Percentiles rank a stretch among this genome's conserved stretches.
phyloP scores from a whole-genome alignment of 1,140 invertebrate genomes.

The Zaprionus ghesquierei region DNA sequence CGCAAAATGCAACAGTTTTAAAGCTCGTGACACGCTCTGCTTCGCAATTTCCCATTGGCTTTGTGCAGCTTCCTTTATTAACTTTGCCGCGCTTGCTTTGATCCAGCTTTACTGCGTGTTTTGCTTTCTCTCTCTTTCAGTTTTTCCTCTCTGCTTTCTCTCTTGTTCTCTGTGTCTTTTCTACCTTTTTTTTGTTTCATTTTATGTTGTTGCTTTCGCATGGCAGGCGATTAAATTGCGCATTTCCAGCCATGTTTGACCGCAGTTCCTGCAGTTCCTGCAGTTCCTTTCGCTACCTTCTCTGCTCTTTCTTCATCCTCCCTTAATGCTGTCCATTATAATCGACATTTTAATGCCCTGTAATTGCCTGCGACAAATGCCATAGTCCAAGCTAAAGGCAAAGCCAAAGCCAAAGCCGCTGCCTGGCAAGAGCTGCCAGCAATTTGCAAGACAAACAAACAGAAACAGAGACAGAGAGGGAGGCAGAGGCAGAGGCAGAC shows the following conservation, averaged over 20 bases:
- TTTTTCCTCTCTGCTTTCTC: background rate
- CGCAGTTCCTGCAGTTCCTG: background rate
- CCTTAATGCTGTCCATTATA: constrained; percentile 20
- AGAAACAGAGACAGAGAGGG: constrained; percentile 9
- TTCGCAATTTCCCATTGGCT: constrained; percentile 29
- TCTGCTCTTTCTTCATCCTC: no score
- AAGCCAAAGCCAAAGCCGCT: background rate
- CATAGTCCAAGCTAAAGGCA: constrained; percentile 1
- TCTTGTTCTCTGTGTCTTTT: background rate
- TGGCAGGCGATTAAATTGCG: constrained; percentile 31
- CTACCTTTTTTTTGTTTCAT: background rate
- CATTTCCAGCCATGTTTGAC: constrained; percentile 35
- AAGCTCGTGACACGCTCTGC: constrained; percentile 15
- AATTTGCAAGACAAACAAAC: constrained; percentile 55
- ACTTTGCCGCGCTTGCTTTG: constrained; percentile 33
- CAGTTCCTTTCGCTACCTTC: background rate
- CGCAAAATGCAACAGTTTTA: constrained; percentile 37
- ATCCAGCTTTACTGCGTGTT: constrained; percentile 4
- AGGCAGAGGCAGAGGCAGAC: no score
- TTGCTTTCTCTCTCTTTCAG: background rate
- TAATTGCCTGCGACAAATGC: constrained; percentile 36
- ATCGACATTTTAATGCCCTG: constrained; percentile 51
- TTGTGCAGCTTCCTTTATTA: constrained; percentile 29
- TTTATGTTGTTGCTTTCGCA: constrained; percentile 6
- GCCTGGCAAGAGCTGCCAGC: constrained; percentile 38